Percentiles rank a stretch among this genome's conserved stretches.
Evolutionary conservation across 2,113 vertebrate genomes (phyloP).

Genomic region (Trichechus manatus): DNA sequence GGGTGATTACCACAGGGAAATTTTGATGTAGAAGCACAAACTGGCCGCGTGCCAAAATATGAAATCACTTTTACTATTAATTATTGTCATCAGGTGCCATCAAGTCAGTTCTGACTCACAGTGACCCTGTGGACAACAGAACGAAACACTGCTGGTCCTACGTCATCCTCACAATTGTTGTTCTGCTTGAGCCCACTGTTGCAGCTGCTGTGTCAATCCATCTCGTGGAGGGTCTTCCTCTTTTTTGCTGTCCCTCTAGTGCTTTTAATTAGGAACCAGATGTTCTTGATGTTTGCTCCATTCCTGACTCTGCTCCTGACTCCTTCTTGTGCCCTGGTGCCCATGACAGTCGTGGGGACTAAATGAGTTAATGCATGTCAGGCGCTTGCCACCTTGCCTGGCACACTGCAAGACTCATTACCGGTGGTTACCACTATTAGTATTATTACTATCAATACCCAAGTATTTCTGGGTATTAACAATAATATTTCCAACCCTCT

Average conservation of each 20-base stretch:
- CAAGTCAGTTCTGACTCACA: too few species aligned
- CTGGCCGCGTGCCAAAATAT: accelerated
- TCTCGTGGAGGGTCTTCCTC: too few species aligned
- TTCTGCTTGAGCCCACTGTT: too few species aligned
- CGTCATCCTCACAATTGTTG: too few species aligned
- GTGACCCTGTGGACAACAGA: too few species aligned
- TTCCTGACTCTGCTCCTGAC: not conserved
- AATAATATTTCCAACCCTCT: not conserved
- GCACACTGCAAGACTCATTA: not conserved
- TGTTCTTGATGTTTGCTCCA: accelerated
- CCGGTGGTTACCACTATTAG: too few species aligned
- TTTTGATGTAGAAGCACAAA: not conserved
- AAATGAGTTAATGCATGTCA: accelerated
- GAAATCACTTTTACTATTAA: not conserved
- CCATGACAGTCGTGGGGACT: accelerated
- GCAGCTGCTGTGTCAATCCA: too few species aligned
- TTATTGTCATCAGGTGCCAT: too few species aligned
- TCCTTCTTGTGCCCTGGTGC: not conserved
- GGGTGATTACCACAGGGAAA: not conserved
- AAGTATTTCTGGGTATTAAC: not conserved
- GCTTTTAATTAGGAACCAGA: not conserved
- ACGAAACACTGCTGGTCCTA: too few species aligned
- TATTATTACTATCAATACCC: not conserved
- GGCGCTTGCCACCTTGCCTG: not conserved
- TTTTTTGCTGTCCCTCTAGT: too few species aligned